These are phyloP conservation scores for Columba guinea DNA, from an alignment of 2,797 vertebrate species.

Conservation along the genomic window DNA sequence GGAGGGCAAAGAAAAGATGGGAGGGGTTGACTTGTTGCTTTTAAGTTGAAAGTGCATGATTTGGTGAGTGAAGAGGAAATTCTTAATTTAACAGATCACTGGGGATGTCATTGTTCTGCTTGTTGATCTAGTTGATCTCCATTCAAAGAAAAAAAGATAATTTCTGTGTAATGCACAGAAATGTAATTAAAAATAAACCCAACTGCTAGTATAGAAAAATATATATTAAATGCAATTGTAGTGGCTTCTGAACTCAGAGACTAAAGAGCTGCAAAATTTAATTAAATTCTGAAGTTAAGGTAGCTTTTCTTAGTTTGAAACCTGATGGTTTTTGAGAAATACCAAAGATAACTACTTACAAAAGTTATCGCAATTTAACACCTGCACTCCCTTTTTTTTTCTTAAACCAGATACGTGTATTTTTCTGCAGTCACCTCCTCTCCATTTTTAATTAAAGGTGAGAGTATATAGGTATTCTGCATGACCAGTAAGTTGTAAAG, in stretches of 20 bases:
- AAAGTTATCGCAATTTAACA: not conserved
- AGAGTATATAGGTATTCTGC: not conserved
- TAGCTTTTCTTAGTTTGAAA: conserved; percentile 30
- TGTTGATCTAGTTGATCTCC: not conserved
- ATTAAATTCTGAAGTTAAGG: not conserved
- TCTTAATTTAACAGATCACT: not conserved
- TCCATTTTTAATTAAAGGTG: not conserved
- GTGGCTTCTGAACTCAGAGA: conserved; percentile 26
- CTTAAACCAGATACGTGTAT: not conserved
- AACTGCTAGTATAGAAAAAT: conserved; percentile 28
- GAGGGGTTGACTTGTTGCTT: not conserved
- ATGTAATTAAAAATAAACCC: conserved; percentile 47
- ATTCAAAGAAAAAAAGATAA: conserved; percentile 15
- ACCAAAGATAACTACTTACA: not conserved
- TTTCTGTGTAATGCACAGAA: not conserved
- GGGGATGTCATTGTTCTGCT: not conserved
- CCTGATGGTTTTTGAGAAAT: conserved; percentile 34
- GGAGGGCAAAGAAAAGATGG: not conserved
- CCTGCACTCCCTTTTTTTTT: not conserved
- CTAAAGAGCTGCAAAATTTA: conserved; percentile 29
- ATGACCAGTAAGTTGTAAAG: not conserved
- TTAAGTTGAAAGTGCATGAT: not conserved
- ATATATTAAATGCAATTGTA: conserved; percentile 41
- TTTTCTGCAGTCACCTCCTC: conserved; percentile 13
- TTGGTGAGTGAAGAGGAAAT: conserved; percentile 1